Conservation (phyloP, 2,797 vertebrate genomes). For the Catamblyrhynchus diadema region DNA sequence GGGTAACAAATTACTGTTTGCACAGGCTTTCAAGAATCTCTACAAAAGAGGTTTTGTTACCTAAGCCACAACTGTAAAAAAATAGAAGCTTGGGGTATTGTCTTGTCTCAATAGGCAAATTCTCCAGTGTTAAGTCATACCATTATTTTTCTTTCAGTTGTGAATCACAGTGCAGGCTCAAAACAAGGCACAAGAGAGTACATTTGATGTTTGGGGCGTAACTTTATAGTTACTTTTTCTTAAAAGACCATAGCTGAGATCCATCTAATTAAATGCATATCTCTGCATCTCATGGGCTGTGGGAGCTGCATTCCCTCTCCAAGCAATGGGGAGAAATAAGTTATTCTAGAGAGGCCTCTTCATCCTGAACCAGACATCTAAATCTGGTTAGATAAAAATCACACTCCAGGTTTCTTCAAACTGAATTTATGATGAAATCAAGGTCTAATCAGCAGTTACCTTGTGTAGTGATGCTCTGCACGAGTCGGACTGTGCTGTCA, state of each 20-base stretch:
- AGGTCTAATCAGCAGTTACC: background rate
- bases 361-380: background rate
- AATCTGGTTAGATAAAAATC: background rate
- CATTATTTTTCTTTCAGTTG: background rate
- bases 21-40: background rate
- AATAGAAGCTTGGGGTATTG: background rate
- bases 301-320: background rate
- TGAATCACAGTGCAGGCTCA: background rate
- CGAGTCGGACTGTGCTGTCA: background rate
- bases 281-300: background rate
- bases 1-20: background rate
- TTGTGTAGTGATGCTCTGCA: background rate
- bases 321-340: background rate
- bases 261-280: background rate
- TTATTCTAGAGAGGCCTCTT: background rate
- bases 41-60: background rate
- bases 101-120: slow-evolving; percentile 15
- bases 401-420: background rate
- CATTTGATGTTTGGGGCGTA: background rate
- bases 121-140: background rate
- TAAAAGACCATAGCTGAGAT: background rate
- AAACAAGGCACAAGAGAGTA: background rate
- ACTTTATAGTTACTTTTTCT: background rate
- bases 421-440: background rate
- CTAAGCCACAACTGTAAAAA: background rate